Conservation (phyloP, 2,888 invertebrate species). For the Mechanitis mazaeus region DNA sequence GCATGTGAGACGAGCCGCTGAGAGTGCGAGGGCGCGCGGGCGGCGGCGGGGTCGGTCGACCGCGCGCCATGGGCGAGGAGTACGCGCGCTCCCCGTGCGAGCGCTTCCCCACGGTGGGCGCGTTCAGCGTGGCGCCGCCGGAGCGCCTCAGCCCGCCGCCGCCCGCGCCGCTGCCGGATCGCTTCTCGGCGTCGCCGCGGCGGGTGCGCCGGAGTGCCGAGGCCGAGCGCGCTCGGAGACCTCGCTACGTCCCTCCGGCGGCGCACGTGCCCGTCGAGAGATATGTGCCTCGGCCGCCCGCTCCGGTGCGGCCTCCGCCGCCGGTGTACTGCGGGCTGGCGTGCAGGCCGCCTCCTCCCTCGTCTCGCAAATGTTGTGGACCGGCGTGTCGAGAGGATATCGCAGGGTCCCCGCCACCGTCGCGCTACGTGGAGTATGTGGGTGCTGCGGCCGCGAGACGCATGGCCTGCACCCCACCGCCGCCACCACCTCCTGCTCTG, state of each 20-base stretch:
- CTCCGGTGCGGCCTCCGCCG: slow-evolving; percentile 64
- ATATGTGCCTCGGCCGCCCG: slow-evolving; percentile 80
- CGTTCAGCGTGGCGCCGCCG: slow-evolving; percentile 79
- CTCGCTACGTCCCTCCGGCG: slow-evolving; percentile 80
- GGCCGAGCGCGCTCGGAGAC: slow-evolving; percentile 79
- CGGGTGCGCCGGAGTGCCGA: slow-evolving; percentile 81
- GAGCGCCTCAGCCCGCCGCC: slow-evolving; percentile 80
- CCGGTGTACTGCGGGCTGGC: slow-evolving; percentile 76
- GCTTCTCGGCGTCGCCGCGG: slow-evolving; percentile 75
- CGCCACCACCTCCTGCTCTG: slow-evolving; percentile 67
- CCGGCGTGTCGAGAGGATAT: slow-evolving; percentile 68
- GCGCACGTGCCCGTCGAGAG: slow-evolving; percentile 84
- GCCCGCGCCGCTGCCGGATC: slow-evolving; percentile 79
- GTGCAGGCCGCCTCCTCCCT: slow-evolving; percentile 63
- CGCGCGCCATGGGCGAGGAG: slow-evolving; percentile 75
- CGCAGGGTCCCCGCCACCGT: slow-evolving; percentile 62
- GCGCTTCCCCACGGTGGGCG: slow-evolving; percentile 74
- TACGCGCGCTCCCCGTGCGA: slow-evolving; percentile 75
- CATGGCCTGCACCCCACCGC: slow-evolving; percentile 72
- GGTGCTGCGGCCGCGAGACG: slow-evolving; percentile 79
- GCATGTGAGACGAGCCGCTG: slow-evolving; percentile 68
- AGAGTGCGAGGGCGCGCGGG: slow-evolving; percentile 64
- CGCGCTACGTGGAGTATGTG: slow-evolving; percentile 79
- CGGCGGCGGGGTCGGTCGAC: slow-evolving; percentile 70
- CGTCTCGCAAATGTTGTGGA: slow-evolving; percentile 66